A percentile compares a stretch with the other conserved stretches of the same genome.
phyloP scores from a whole-genome alignment of 2,113 vertebrate species.

The Elanoides forficatus region DNA sequence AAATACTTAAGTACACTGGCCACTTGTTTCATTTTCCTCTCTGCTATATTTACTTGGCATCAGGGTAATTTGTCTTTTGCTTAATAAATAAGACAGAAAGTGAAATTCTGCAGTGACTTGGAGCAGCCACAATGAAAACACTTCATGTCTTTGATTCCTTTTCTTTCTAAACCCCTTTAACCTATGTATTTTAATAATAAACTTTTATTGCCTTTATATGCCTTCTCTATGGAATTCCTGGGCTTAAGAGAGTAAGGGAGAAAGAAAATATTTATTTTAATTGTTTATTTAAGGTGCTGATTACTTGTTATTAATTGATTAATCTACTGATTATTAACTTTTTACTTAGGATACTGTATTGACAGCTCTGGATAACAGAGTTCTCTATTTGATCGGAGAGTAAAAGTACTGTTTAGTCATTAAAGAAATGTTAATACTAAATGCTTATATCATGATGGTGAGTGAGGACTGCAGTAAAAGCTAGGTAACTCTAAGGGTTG shows the following conservation, averaged over 20 bases:
- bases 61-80: slow-evolving; percentile 59
- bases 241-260: not conserved
- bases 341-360: not conserved
- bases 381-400: not conserved
- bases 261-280: not conserved
- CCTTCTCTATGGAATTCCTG: not conserved
- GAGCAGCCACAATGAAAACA: slow-evolving; percentile 16
- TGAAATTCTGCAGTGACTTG: slow-evolving; percentile 42
- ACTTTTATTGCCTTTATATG: not conserved
- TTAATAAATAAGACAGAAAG: slow-evolving; percentile 47
- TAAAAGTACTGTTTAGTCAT: not conserved
- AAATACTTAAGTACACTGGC: not conserved
- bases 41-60: slow-evolving; percentile 38
- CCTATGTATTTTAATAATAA: not conserved
- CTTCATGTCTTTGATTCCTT: not conserved
- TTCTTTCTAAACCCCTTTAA: slow-evolving; percentile 14
- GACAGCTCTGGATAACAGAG: not conserved
- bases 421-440: not conserved
- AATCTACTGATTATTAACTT: not conserved
- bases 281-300: not conserved
- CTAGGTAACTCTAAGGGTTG: not conserved
- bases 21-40: slow-evolving; percentile 57
- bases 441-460: not conserved
- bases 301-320: not conserved
- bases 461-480: not conserved